Conservation (phyloP, 2,797 vertebrate species). For the Lithobates sylvaticus region DNA sequence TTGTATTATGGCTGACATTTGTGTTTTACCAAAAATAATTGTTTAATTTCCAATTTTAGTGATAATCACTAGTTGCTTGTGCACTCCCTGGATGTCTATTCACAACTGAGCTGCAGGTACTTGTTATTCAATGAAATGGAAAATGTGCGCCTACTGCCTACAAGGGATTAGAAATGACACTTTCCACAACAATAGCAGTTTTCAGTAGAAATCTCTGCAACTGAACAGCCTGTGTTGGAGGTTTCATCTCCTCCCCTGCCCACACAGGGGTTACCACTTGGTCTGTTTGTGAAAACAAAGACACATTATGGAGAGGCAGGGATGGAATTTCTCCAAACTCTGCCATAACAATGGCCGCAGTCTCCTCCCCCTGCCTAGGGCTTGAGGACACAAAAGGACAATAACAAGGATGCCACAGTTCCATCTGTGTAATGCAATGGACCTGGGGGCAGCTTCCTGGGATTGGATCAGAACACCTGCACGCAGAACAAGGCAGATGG, state of each 20-base stretch:
- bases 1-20: no score
- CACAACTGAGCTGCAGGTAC: no score
- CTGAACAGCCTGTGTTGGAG: neutral
- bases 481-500: neutral
- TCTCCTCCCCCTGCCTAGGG: conserved; percentile 26
- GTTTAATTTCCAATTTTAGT: no score
- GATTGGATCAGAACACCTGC: conserved; percentile 41
- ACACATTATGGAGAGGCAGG: conserved; percentile 40
- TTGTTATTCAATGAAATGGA: no score
- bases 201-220: neutral
- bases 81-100: no score
- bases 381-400: conserved; percentile 46
- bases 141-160: no score
- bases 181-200: neutral
- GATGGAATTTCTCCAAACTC: conserved; percentile 61
- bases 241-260: conserved; percentile 6
- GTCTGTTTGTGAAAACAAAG: conserved; percentile 56
- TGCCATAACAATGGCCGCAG: conserved; percentile 41
- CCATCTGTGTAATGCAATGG: conserved; percentile 27
- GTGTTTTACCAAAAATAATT: no score
- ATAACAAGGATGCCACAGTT: conserved; percentile 36
- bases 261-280: neutral
- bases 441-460: conserved; percentile 49
- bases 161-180: neutral
- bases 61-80: no score